Base-by-base conservation (phyloP, 2,797 vertebrate species). In the Kryptopterus vitreolus region DNA sequence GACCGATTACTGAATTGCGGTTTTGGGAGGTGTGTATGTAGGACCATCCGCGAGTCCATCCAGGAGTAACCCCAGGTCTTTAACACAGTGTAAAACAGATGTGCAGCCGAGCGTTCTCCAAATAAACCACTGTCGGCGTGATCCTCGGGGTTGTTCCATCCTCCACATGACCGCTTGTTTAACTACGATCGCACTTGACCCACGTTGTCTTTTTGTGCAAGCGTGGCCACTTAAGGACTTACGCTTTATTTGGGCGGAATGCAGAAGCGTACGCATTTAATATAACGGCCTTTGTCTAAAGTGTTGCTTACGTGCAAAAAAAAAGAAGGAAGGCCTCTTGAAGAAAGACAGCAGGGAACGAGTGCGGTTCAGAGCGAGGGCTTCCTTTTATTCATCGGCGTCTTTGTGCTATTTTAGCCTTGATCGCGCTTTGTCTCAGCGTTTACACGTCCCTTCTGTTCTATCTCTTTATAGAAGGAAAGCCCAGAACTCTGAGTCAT, bases 151-250 rank as follows among this genome's bases (percentile, higher is more conserved):
- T 9, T 2, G 7, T 22, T 33, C 2, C 26, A 22, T 35, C 6
- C 63, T 29, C 18, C 50, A 24, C 69, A 72, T 58, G 69, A 78
- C 58, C 58, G 26, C 68, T 50, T 26, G 26, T 66, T 74, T 78
- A n/a, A n/a, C 48, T 20, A 43, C 59, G n/a, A 48, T 58, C 35
- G 50, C 48, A 4, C 58, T 77, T 65, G 66, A 38, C 26, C 69
- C 18, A 16, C 31, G 13, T 33, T 43, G 24, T 20, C 65, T 38
- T 72, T 68, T 29, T 62, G 12, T 1, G 26, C 59, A 18, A n/a
- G 33, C 13, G n/a, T 1, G 52, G 50, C 48, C 68, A 73, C 26
- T 58, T 53, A 1, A 71, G 57, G 29, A 20, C 58, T 43, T 59
- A 20, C 2, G 31, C 50, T 68, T 62, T 12, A 35, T 69, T 76